phyloP scores from a whole-genome alignment of 2,888 invertebrate species.

The Netelia inedita region DNA sequence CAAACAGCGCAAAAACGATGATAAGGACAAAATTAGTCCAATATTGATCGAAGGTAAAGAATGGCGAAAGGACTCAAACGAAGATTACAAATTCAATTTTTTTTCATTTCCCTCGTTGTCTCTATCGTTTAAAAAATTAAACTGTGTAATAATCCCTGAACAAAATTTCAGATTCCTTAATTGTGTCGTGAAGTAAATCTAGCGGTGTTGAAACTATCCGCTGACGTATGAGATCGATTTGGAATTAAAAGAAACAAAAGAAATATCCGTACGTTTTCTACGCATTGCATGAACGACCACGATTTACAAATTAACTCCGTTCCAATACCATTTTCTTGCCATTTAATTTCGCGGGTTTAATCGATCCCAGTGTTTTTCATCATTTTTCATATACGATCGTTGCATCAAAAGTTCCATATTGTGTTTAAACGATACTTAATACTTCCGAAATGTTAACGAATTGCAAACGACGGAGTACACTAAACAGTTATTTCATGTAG shows the following conservation, averaged over 20 bases:
- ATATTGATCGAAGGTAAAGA: slow-evolving; percentile 22
- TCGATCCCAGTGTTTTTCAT: slow-evolving; percentile 40
- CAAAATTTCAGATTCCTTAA: slow-evolving; percentile 46
- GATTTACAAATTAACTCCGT: slow-evolving; percentile 36
- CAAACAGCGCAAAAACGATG: slow-evolving; percentile 70
- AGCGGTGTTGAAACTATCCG: slow-evolving; percentile 43
- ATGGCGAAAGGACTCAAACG: background rate
- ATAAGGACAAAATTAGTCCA: slow-evolving; percentile 51
- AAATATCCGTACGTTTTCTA: slow-evolving; percentile 57
- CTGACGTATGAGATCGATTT: slow-evolving; percentile 47
- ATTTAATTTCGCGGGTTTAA: slow-evolving; percentile 48
- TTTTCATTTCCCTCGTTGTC: slow-evolving; percentile 15
- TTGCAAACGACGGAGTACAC: slow-evolving; percentile 52
- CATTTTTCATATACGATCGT: slow-evolving; percentile 18
- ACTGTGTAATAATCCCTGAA: slow-evolving; percentile 28
- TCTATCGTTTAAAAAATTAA: slow-evolving; percentile 10
- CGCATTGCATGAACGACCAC: slow-evolving; percentile 45
- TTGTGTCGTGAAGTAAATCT: slow-evolving; percentile 53
- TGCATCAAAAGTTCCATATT: slow-evolving; percentile 39
- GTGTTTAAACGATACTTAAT: slow-evolving; percentile 28
- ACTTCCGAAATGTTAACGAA: slow-evolving; percentile 48
- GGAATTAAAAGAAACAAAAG: slow-evolving; percentile 40
- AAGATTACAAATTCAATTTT: background rate
- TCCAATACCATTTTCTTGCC: slow-evolving; percentile 52
- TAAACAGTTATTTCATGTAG: slow-evolving; percentile 59